These are phyloP conservation scores for Acanthis flammea DNA, from an alignment of 2,797 vertebrate species.

Conservation along the genomic window DNA sequence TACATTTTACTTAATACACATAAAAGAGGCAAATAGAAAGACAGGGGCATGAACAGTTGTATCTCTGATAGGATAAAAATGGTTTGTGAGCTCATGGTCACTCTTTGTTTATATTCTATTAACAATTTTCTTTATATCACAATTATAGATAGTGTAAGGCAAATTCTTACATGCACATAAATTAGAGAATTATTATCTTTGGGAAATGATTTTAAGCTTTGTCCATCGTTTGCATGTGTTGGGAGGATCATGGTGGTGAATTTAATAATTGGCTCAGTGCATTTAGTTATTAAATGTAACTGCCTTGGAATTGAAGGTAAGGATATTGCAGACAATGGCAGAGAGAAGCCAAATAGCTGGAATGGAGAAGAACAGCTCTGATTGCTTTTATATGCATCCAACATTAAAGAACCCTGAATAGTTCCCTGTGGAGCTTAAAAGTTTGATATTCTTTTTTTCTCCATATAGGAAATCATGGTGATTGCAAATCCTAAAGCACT, in stretches of 20 bases:
- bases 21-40: background rate
- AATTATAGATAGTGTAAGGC: constrained; percentile 16
- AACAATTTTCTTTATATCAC: constrained; percentile 29
- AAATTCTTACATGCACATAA: constrained; percentile 23
- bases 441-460: constrained; percentile 46
- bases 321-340: background rate
- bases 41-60: background rate
- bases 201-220: background rate
- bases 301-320: background rate
- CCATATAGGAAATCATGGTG: constrained; percentile 5
- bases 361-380: background rate
- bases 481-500: constrained; percentile 57
- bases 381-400: constrained; percentile 20
- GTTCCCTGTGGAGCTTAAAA: constrained; percentile 37
- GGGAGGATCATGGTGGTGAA: constrained; percentile 29
- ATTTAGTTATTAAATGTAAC: constrained; percentile 21
- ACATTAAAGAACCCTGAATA: constrained; percentile 8
- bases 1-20: background rate
- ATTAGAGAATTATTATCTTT: constrained; percentile 31
- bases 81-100: background rate
- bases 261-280: constrained; percentile 57
- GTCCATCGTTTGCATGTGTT: background rate
- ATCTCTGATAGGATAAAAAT: background rate
- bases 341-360: background rate
- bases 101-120: constrained; percentile 34